Conservation (phyloP, 2,113 vertebrate species). For the Bujurquina vittata region DNA sequence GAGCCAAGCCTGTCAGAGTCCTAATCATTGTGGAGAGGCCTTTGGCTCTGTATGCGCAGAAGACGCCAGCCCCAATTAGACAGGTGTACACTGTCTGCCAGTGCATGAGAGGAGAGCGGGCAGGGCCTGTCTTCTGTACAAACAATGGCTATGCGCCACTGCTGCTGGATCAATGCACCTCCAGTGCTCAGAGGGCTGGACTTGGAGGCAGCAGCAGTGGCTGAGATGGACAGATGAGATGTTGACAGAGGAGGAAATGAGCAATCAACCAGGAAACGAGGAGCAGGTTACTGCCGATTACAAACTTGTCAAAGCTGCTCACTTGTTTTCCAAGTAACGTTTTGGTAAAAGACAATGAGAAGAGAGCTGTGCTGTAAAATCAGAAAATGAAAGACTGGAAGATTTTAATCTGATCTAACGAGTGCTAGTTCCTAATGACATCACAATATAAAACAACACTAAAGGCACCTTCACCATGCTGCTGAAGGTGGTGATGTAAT, state of each 20-base stretch:
- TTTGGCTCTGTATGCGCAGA: constrained; percentile 63
- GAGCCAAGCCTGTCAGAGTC: constrained; percentile 61
- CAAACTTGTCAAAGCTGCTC: not conserved
- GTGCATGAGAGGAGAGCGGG: constrained; percentile 42
- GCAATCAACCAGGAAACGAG: constrained; percentile 13
- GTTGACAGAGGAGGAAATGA: constrained; percentile 35
- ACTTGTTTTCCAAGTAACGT: not conserved
- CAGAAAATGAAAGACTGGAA: too few species aligned
- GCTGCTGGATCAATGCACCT: constrained; percentile 56
- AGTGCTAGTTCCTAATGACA: too few species aligned
- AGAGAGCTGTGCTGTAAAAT: too few species aligned
- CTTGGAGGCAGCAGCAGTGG: not conserved
- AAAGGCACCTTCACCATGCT: too few species aligned
- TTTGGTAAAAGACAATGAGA: not conserved
- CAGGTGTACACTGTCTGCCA: constrained; percentile 66
- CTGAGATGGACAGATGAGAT: constrained; percentile 25
- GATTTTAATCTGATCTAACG: too few species aligned
- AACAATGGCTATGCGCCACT: constrained; percentile 56
- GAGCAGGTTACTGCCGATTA: constrained; percentile 1
- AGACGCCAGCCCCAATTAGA: constrained; percentile 74
- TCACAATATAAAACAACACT: too few species aligned
- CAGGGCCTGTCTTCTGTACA: constrained; percentile 50
- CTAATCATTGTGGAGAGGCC: constrained; percentile 73
- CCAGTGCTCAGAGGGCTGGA: constrained; percentile 1
- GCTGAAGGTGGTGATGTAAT: too few species aligned